phyloP scores from a whole-genome alignment of 1,140 invertebrate species.

The Oreohelix idahoensis region DNA sequence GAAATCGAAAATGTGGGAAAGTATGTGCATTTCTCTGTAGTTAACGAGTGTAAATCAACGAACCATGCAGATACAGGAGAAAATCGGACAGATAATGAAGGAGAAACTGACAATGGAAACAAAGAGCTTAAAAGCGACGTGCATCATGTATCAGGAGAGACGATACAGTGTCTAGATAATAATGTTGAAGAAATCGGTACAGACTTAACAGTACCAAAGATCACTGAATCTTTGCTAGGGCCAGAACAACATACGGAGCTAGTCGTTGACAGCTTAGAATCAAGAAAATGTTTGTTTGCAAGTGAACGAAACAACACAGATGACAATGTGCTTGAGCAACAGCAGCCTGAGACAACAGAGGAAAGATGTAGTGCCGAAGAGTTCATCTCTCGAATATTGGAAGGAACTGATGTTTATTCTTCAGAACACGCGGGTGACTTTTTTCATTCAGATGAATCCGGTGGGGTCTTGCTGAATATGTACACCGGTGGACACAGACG shows the following conservation, averaged over 20 bases:
- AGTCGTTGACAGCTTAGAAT: background rate
- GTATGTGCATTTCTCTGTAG: background rate
- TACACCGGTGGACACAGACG: background rate
- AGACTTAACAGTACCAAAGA: background rate
- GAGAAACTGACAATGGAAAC: background rate
- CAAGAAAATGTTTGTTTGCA: too few relatives aligned
- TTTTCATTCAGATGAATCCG: constrained; percentile 11
- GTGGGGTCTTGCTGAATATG: background rate
- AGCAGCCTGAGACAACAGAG: background rate
- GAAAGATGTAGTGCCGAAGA: background rate
- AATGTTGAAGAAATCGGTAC: background rate
- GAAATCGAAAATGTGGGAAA: background rate
- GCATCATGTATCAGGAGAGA: too few relatives aligned
- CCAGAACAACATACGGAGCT: background rate
- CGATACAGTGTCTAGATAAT: background rate
- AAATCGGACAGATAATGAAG: too few relatives aligned
- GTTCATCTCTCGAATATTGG: background rate
- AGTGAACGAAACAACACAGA: background rate
- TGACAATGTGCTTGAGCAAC: background rate
- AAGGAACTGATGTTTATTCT: background rate
- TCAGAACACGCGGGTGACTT: background rate
- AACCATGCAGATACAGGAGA: too few relatives aligned
- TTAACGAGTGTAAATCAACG: background rate
- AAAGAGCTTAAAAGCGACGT: too few relatives aligned
- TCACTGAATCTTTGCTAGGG: background rate